Conservation (phyloP, 1,140 invertebrate genomes). For the Hylaeus volcanicus region DNA sequence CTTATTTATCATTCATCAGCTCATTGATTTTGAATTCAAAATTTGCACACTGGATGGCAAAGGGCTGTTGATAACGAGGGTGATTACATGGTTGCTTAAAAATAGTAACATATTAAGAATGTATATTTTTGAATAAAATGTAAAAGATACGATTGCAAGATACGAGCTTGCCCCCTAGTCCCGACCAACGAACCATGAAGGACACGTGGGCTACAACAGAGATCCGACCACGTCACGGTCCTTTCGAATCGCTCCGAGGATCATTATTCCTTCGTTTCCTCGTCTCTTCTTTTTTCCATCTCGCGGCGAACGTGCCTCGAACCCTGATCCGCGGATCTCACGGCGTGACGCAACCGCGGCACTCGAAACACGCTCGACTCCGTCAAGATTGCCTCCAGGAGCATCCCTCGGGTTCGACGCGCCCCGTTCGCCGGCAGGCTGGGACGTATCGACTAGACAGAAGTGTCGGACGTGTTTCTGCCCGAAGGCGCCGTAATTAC, state of each 20-base stretch:
- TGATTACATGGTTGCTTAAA: too few species aligned
- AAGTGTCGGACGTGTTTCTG: constrained; percentile 72
- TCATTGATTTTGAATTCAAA: too few species aligned
- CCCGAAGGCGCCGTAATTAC: constrained; percentile 74
- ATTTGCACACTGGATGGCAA: too few species aligned
- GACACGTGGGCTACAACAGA: constrained; percentile 31
- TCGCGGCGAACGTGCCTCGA: constrained; percentile 60
- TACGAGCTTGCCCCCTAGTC: too few species aligned
- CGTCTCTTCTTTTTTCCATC: constrained; percentile 40
- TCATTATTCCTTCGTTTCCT: constrained; percentile 50
- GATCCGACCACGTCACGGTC: constrained; percentile 48
- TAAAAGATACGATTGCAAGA: too few species aligned
- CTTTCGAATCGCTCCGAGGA: constrained; percentile 47
- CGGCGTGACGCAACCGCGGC: constrained; percentile 62
- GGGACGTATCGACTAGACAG: constrained; percentile 55
- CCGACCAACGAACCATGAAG: background rate
- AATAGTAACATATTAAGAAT: too few species aligned
- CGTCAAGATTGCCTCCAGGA: constrained; percentile 26
- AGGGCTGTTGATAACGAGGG: too few species aligned
- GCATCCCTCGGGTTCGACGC: constrained; percentile 36
- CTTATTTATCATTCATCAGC: too few species aligned
- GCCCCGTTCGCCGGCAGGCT: too few species aligned
- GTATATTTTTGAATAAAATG: too few species aligned
- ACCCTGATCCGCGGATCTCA: constrained; percentile 63
- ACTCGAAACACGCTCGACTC: background rate